Percentiles rank a stretch among this genome's conserved stretches.
These are phyloP conservation scores for Leptinotarsa lineolata DNA, from an alignment of 1,140 invertebrate genomes.

Conservation along the genomic window DNA sequence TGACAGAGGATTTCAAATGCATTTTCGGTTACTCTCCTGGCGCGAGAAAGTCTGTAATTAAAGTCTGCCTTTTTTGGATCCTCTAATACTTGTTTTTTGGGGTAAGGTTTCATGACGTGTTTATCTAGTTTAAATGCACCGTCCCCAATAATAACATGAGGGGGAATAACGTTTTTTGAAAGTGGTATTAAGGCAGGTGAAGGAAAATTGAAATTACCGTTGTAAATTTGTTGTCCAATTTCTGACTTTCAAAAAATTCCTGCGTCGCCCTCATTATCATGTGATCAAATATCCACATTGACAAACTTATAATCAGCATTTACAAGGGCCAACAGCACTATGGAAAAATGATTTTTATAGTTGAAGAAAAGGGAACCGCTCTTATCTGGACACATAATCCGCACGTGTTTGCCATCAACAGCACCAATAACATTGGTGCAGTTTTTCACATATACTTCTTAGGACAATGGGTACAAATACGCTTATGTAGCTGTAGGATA, in stretches of 20 bases:
- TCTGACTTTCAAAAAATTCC: slow-evolving; percentile 34
- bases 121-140: slow-evolving; percentile 44
- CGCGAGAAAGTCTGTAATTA: no score
- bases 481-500: no score
- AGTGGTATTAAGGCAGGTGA: neutral
- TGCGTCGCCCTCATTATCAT: slow-evolving; percentile 14
- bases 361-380: no score
- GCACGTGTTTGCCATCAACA: no score
- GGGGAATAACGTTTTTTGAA: slow-evolving; percentile 28
- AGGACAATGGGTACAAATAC: no score
- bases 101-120: slow-evolving; percentile 43
- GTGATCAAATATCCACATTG: slow-evolving; percentile 8
- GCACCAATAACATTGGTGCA: no score
- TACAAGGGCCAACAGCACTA: no score
- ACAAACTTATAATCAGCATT: slow-evolving; percentile 26
- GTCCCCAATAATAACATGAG: slow-evolving; percentile 45
- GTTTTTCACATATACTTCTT: no score
- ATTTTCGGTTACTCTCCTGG: slow-evolving; percentile 54
- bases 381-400: no score
- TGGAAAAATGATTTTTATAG: no score
- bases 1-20: slow-evolving; percentile 53
- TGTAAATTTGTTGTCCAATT: slow-evolving; percentile 6
- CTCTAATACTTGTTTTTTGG: slow-evolving; percentile 33
- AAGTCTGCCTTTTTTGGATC: no score
- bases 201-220: neutral